These are phyloP conservation scores for Macrobrachium rosenbergii DNA, from an alignment of 1,140 invertebrate genomes.

Conservation along the genomic window DNA sequence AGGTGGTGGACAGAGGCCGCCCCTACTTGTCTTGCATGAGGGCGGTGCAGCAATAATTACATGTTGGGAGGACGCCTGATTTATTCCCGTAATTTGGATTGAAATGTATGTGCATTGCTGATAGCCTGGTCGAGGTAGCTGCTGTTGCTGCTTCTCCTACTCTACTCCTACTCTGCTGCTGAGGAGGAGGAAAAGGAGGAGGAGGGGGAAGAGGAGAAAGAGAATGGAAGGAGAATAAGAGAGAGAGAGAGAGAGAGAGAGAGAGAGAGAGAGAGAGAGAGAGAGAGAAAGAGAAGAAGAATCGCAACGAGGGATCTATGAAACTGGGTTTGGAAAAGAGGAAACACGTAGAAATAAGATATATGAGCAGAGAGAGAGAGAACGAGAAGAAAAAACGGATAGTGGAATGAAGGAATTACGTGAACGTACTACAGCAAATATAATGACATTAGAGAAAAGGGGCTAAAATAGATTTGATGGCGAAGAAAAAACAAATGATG, in stretches of 20 bases:
- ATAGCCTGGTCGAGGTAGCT: constrained; percentile 9
- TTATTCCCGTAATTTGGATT: constrained; percentile 63
- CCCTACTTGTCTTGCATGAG: constrained; percentile 63
- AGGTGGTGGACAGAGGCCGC: constrained; percentile 44
- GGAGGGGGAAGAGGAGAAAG: neutral
- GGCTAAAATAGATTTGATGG: neutral
- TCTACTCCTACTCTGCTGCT: too few relatives aligned
- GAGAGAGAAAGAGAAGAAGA: neutral
- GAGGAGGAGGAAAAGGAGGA: constrained; percentile 3
- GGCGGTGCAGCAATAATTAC: constrained; percentile 60
- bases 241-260: neutral
- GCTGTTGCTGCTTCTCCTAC: too few relatives aligned
- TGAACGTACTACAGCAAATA: neutral
- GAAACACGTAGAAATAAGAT: neutral
- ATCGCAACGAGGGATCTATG: neutral
- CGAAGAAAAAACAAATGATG: neutral
- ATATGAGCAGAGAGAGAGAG: neutral
- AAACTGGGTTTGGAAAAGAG: neutral
- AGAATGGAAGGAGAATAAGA: neutral
- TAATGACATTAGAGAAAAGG: neutral
- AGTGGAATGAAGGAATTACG: neutral
- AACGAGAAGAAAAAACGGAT: neutral
- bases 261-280: neutral
- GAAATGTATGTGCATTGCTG: constrained; percentile 63
- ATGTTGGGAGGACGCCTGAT: constrained; percentile 61